A percentile compares a stretch with the other conserved stretches of the same genome.
phyloP scores from a whole-genome alignment of 2,113 vertebrate species.

The Malurus alboscapulatus region DNA sequence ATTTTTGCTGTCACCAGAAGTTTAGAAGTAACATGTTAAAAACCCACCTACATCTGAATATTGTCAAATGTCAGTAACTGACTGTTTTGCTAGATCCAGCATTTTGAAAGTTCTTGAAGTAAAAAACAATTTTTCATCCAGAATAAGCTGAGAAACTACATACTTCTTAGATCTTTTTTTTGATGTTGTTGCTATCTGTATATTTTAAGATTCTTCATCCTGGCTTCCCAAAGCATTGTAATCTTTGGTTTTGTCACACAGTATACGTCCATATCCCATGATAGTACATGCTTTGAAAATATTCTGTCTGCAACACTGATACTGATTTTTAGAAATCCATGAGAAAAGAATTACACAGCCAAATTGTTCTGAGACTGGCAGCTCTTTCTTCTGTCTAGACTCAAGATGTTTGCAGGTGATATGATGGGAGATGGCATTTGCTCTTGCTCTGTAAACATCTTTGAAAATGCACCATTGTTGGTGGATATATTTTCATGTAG shows the following conservation, averaged over 20 bases:
- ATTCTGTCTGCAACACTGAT: neutral
- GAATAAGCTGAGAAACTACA: neutral
- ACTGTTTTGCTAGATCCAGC: neutral
- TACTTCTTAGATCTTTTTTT: neutral
- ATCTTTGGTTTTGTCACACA: neutral
- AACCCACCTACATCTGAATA: neutral
- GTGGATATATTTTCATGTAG: neutral
- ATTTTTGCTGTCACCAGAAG: neutral
- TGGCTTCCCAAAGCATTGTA: neutral
- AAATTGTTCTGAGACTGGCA: neutral
- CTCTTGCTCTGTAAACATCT: neutral
- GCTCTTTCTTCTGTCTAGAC: conserved; percentile 16
- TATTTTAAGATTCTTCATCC: neutral
- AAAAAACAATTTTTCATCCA: neutral
- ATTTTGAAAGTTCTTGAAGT: conserved; percentile 6
- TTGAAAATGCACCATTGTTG: neutral
- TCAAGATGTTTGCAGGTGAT: conserved; percentile 4
- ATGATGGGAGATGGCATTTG: conserved; percentile 32
- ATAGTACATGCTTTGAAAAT: neutral
- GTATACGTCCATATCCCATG: neutral
- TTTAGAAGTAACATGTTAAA: conserved; percentile 1
- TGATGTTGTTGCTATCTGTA: neutral
- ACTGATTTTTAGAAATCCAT: neutral
- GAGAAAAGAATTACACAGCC: neutral
- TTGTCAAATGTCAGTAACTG: neutral